Evolutionary conservation across 2,113 vertebrate genomes (phyloP), one percentile per base, ranked within the genome.

Genomic region (Sinocyclocheilus anshuiensis): DNA sequence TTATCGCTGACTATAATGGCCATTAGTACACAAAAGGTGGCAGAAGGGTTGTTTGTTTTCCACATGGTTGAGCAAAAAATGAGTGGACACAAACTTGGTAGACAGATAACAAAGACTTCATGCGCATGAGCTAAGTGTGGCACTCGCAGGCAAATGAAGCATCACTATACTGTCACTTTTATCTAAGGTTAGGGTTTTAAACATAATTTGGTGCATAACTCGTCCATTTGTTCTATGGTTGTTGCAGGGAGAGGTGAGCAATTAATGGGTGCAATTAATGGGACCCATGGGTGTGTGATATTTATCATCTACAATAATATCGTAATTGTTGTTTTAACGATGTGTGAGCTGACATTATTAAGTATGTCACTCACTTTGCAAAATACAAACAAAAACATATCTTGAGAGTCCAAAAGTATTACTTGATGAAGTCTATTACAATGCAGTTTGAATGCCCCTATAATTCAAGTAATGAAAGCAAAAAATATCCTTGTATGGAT

Each of bases 1-100:
- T 82, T 89, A 78, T 81, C 83, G 74, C 86, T 84, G 89, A 86
- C 86, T 83, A 36, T 84, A 86, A 81, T 87, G 69, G 24, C 83
- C 71, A 84, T 85, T 85, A 87, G 29, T 45, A 81, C 77, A 81
- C 48, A 59, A 82, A 88, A 81, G 36, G 63, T 42, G 24, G 76
- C 50, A 82, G 24, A 50, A 77, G 75, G 42, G 69, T 57, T 77
- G 45, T 85, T 87, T 77, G 78, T 71, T 82, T 85, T 82, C 76
- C 74, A 83, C 84, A 86, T 85, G 88, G 72, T 63, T 20, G 24
- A 48, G 33, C 78, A 80, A 65, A 75, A 79, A 83, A 12, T 82
- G 71, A 85, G 63, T 36, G n/a, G 29, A 75, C 48, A 77, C 48
- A 85, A 82, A 72, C 63, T 72, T 85, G 42, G 59, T 74, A 53